Base-by-base conservation (phyloP, 2,888 invertebrate genomes). In the Clusia tigrina region DNA sequence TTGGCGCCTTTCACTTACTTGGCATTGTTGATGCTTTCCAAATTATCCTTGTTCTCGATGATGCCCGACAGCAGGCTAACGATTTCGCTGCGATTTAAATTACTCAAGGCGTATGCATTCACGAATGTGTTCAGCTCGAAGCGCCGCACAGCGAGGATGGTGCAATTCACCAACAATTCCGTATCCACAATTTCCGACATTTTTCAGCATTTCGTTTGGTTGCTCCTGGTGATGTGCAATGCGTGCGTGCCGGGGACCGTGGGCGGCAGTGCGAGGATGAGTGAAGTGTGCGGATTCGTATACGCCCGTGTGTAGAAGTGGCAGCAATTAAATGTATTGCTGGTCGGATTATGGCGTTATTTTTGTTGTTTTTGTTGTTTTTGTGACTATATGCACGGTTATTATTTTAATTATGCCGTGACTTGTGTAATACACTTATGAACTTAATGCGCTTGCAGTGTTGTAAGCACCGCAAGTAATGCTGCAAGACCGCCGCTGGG, bases 151-250 rank as follows among this genome's bases (percentile, higher is more conserved):
- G 83, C 82, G 18, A 82, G 74, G 48, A 83, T 77, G 60, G 83
- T 83, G 70, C 83, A 83, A 67, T 83, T 83, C 57, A 80, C 77
- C 65, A 83, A 65, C 57, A 83, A 68, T 65, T 81, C 80, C 3
- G 81, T 82, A 68, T 81, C 80, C 63, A 83, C 78, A 67, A 74
- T 74, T 68, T 83, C 81, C 62, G 82, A 79, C 83, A 83, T 82
- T 68, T 70, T 74, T 18, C n/a, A n/a, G n/a, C n/a, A n/a, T n/a
- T n/a, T 58, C 22, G 24, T 12, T 32, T 24, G n/a, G 15, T 17
- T 42, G 10, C n/a, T 42, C n/a, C n/a, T n/a, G 42, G 3, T n/a
- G 42, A n/a, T 42, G 42, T 42, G n/a, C n/a, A n/a, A n/a, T n/a
- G n/a, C n/a, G n/a, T n/a, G 12, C 32, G 32, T 32, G 12, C 32